Evolutionary conservation across 2,113 vertebrate genomes (phyloP).

Genomic region (Strigops habroptila): DNA sequence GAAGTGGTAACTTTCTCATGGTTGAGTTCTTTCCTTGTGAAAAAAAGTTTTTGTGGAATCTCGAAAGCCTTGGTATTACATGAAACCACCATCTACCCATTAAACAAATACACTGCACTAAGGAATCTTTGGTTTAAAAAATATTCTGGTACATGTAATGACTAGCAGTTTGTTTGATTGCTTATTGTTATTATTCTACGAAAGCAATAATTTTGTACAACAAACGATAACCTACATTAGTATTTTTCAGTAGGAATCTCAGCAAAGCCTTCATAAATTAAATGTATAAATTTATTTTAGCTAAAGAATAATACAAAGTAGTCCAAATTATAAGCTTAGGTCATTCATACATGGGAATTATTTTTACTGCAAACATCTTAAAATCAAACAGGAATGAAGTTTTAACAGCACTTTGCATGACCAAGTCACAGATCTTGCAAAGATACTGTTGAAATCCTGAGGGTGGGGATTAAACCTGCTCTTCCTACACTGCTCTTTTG

Average conservation of each 20-base stretch:
- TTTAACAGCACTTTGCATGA: background rate
- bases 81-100: background rate
- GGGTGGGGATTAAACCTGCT: background rate
- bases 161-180: background rate
- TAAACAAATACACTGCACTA: background rate
- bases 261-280: background rate
- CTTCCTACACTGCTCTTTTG: background rate
- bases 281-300: background rate
- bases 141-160: fast-evolving
- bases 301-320: background rate
- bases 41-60: background rate
- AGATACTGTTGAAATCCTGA: background rate
- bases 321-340: background rate
- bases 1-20: background rate
- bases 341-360: background rate
- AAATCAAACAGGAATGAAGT: background rate
- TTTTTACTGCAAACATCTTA: background rate
- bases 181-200: background rate
- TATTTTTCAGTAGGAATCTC: background rate
- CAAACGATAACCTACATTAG: background rate
- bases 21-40: background rate
- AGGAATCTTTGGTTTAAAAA: background rate
- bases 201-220: background rate
- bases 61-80: background rate
- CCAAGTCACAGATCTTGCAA: background rate